Evolutionary conservation across 2,888 invertebrate genomes (phyloP), one percentile per base, ranked within the genome.

Genomic region (Papilio gigon): DNA sequence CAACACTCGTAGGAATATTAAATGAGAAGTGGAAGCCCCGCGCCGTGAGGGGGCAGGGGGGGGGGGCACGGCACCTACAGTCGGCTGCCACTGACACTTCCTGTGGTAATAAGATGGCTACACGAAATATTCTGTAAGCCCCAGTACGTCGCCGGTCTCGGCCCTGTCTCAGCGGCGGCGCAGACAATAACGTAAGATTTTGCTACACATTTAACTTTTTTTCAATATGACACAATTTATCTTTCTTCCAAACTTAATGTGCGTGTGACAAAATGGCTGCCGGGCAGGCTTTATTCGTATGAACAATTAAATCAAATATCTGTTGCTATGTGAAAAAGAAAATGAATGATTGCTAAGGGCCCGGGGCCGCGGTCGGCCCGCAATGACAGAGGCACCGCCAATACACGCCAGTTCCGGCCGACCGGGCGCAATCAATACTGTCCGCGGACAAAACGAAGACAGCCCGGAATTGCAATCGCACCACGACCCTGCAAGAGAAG

Each of bases 1-100:
- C 56, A 56, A 62, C 65, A 58, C 33, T 58, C 62, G 30, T 50
- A 59, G 8, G 40, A 14, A 64, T 68, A 68, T 68, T 68, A 68
- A 68, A 68, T 68, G 59, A 64, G 68, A 68, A 30, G 53, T 35
- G 60, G 20, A 22, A 47, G 47, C 47, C 8, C 47, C 25, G 11
- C 27, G 25, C 14, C 22, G 59, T 37, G 58, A 35, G 66, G 68
- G 61, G 44, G 71, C 22, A 47, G n/a, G 4, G n/a, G n/a, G 40
- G n/a, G 65, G 67, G 60, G 44, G 71, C 47, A 47, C 47, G 17
- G 61, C 67, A 70, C 70, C 69, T 47, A 61, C 65, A 63, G 72
- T 66, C 11, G 33, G 42, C 25, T 58, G 62, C 63, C 65, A 68
- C 20, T 35, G 71, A 70, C 70, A 71, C 71, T 68, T 71, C 70